phyloP scores from a whole-genome alignment of 2,113 vertebrate genomes.

The Saccopteryx bilineata region DNA sequence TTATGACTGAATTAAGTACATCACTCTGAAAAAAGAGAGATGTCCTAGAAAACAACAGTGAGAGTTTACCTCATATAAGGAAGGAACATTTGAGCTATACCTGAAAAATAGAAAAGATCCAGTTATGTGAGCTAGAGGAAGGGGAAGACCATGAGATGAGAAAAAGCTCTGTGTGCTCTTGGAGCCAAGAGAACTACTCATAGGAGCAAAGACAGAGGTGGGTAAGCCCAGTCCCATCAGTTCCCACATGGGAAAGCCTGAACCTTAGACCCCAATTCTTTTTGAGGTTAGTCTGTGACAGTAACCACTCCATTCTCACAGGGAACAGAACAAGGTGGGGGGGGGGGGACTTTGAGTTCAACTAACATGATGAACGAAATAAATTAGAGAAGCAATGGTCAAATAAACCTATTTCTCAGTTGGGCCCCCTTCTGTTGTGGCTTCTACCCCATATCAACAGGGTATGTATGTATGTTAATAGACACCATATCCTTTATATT shows the following conservation, averaged over 20 bases:
- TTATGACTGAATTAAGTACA: neutral
- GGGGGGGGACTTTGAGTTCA: neutral
- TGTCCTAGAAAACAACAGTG: neutral
- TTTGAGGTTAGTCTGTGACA: neutral
- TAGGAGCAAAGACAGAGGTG: neutral
- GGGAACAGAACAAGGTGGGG: neutral
- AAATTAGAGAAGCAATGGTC: conserved; percentile 10
- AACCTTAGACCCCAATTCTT: neutral
- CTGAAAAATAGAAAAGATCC: neutral
- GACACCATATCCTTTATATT: neutral
- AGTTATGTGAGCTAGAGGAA: neutral
- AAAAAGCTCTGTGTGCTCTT: neutral
- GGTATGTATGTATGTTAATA: neutral
- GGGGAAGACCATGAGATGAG: neutral
- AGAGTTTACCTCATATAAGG: neutral
- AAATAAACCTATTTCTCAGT: neutral
- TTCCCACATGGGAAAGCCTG: neutral
- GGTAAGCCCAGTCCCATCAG: neutral
- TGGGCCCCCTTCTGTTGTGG: neutral
- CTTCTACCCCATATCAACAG: neutral
- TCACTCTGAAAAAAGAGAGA: neutral
- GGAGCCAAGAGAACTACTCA: neutral
- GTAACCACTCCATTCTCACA: neutral
- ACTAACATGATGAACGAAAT: neutral
- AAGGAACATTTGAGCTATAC: neutral